These are phyloP conservation scores for Chaitophorus viminalis DNA, from an alignment of 2,888 invertebrate species.

Conservation along the genomic window DNA sequence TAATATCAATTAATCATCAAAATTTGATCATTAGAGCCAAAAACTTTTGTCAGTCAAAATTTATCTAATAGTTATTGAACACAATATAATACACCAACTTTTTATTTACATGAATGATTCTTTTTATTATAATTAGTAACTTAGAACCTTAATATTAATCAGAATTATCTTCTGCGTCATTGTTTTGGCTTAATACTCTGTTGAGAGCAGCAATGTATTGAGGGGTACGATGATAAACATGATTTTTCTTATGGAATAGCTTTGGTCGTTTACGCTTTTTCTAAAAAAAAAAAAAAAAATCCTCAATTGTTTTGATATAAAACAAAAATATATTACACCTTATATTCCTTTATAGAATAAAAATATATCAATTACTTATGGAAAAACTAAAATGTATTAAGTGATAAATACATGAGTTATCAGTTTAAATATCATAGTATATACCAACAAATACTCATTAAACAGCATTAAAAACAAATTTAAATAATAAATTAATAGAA, in stretches of 20 bases:
- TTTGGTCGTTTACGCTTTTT: constrained; percentile 72
- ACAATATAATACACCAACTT: background rate
- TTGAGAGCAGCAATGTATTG: constrained; percentile 63
- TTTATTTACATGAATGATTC: background rate
- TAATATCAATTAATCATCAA: background rate
- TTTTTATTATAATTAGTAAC: constrained; percentile 16
- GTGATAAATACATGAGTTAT: too few relatives aligned
- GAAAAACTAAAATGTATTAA: too few relatives aligned
- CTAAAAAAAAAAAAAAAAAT: constrained; percentile 53
- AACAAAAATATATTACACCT: too few relatives aligned
- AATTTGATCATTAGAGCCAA: constrained; percentile 16
- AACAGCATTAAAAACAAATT: too few relatives aligned
- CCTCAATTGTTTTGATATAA: too few relatives aligned
- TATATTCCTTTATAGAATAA: too few relatives aligned
- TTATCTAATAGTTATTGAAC: background rate
- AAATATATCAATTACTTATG: too few relatives aligned
- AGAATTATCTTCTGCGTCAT: constrained; percentile 44
- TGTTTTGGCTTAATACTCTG: constrained; percentile 62
- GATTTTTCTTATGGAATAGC: constrained; percentile 88
- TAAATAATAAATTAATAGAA: too few relatives aligned
- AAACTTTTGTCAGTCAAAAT: constrained; percentile 30
- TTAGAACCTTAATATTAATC: constrained; percentile 37
- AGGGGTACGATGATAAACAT: constrained; percentile 70
- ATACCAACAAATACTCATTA: too few relatives aligned
- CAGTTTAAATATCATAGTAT: too few relatives aligned